Evolutionary conservation across 1,140 invertebrate species (phyloP), one percentile per base, ranked within the genome.

Genomic region (Aphelenchoides avenae): DNA sequence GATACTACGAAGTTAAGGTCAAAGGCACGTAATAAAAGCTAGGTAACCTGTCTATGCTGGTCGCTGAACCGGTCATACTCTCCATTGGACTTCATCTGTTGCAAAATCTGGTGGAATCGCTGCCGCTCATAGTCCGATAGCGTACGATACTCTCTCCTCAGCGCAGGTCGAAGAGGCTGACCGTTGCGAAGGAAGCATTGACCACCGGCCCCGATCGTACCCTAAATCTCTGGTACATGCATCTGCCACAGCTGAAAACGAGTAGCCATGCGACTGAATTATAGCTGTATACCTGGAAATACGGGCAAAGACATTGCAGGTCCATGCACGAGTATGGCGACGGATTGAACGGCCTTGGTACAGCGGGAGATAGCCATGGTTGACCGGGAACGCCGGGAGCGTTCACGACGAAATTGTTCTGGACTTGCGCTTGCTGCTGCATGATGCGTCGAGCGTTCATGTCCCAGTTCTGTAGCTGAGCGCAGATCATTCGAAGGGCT

Each of bases 141-240:
- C 61, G 66, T 74, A 30, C 79, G 60, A 57, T 78, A 78, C 55
- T 80, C 79, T 40, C 77, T 76, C 15, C 79, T 40, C 26, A 68
- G 34, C 1, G 75, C 71, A 48, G 54, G 64, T 33, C 52, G 15
- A 18, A 77, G 52, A 0, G 65, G 60, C 18, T 60, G 48, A 1
- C 73, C 73, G 36, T 60, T 72, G 1, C 49, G 42, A 1, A 74
- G 54, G 26, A 42, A 41, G 55, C 72, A 74, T 36, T 62, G 66
- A 5, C 67, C 70, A 18, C 61, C 60, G 13, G 70, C 56, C 24
- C 70, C 61, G 30, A 60, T 52, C 26, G 65, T 52, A n/a, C n/a
- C n/a, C n/a, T n/a, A n/a, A n/a, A n/a, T 7, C 71, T 71, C 63
- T 71, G 49, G 15, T 15, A 52, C 7, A 5, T 20, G 11, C 18